phyloP scores from a whole-genome alignment of 2,113 vertebrate genomes.

The Myrmecophaga tridactyla region DNA sequence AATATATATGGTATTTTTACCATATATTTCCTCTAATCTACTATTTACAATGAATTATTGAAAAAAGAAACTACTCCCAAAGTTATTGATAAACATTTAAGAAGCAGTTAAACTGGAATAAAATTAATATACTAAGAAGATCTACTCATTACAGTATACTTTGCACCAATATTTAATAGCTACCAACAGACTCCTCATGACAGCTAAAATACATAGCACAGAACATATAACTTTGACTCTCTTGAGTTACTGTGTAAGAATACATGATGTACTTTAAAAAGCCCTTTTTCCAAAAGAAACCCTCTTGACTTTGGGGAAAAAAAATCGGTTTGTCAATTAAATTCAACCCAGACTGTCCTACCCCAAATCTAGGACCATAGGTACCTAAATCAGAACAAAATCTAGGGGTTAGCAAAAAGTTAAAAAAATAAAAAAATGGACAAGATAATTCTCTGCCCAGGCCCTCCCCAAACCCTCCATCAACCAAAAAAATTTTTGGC shows the following conservation, averaged over 20 bases:
- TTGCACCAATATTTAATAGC: constrained; percentile 40
- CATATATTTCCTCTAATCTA: constrained; percentile 3
- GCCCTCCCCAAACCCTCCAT: constrained; percentile 40
- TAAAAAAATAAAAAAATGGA: constrained; percentile 52
- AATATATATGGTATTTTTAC: constrained; percentile 10
- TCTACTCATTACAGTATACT: neutral
- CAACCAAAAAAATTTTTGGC: constrained; percentile 57
- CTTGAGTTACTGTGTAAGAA: constrained; percentile 19
- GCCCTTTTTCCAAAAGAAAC: neutral
- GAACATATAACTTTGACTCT: constrained; percentile 35
- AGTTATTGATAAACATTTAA: constrained; percentile 42
- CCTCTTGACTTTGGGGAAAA: constrained; percentile 24
- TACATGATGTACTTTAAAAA: constrained; percentile 46
- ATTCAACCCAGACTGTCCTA: constrained; percentile 46
- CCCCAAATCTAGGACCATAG: constrained; percentile 17
- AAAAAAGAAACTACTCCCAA: neutral
- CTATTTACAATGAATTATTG: neutral
- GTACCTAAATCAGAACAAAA: constrained; percentile 49
- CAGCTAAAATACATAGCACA: neutral
- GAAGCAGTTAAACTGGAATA: constrained; percentile 14
- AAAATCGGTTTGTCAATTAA: constrained; percentile 43
- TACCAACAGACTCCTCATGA: constrained; percentile 29
- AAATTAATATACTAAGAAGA: constrained; percentile 49
- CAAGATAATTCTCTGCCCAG: constrained; percentile 63
- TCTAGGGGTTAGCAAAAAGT: constrained; percentile 36